Percentiles rank a stretch among this genome's conserved stretches.
Evolutionary conservation across 1,140 invertebrate genomes (phyloP).

Genomic region (Antheraea pernyi): DNA sequence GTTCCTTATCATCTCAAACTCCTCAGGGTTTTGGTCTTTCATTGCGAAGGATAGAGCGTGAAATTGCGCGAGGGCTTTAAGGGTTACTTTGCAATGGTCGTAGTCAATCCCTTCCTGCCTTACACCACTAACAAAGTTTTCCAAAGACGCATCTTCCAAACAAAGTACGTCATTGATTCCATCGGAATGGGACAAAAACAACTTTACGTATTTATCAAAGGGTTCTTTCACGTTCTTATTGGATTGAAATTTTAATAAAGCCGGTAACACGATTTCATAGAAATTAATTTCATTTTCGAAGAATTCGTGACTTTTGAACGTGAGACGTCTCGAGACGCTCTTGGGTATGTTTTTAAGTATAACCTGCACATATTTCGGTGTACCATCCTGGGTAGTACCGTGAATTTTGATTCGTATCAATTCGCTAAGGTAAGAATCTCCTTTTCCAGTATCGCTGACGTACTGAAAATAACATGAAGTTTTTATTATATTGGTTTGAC

Average conservation of each 20-base stretch:
- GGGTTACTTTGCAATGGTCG: conserved; percentile 74
- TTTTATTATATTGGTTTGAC: not conserved
- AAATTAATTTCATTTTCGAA: conserved; percentile 85
- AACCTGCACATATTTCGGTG: conserved; percentile 66
- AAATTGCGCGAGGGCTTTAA: conserved; percentile 83
- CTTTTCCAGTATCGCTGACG: conserved; percentile 75
- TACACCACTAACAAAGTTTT: conserved; percentile 75
- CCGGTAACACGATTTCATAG: conserved; percentile 81
- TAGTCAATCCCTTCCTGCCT: conserved; percentile 79
- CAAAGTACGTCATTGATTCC: conserved; percentile 84
- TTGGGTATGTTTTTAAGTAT: conserved; percentile 83
- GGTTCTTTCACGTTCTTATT: conserved; percentile 68
- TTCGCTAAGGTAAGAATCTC: conserved; percentile 84
- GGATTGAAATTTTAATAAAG: conserved; percentile 77
- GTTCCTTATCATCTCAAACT: conserved; percentile 75
- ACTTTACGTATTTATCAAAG: conserved; percentile 78
- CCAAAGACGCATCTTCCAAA: conserved; percentile 81
- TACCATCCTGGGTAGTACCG: conserved; percentile 59
- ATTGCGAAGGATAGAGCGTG: conserved; percentile 85
- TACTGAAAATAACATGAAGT: conserved; percentile 45
- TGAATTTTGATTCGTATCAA: conserved; percentile 80
- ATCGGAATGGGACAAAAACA: conserved; percentile 79
- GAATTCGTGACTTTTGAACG: conserved; percentile 84
- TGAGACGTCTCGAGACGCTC: conserved; percentile 81
- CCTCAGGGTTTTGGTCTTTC: conserved; percentile 81